These are phyloP conservation scores for Brachyistius frenatus DNA, from an alignment of 2,113 vertebrate genomes.

Conservation along the genomic window DNA sequence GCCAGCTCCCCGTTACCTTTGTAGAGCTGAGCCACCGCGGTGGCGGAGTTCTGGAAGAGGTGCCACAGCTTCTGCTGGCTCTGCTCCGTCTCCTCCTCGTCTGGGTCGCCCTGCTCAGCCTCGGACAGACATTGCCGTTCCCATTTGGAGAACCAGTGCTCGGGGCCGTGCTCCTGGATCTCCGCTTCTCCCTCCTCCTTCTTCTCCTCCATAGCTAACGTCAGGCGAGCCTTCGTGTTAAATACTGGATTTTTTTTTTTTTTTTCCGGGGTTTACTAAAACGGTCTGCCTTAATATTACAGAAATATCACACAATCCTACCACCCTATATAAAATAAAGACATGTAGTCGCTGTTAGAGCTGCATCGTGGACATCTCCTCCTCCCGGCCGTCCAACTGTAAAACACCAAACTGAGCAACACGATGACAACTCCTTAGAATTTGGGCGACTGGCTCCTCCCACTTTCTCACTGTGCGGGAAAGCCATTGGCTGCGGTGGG, in stretches of 20 bases:
- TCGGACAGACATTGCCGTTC: slow-evolving; percentile 96
- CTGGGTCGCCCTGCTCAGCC: slow-evolving; percentile 90
- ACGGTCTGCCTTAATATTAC: neutral
- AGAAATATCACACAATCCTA: slow-evolving; percentile 1
- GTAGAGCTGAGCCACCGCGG: slow-evolving; percentile 96
- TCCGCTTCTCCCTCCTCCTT: slow-evolving; percentile 95
- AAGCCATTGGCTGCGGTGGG: slow-evolving; percentile 38
- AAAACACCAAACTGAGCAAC: slow-evolving; percentile 67
- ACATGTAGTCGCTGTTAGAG: slow-evolving; percentile 33
- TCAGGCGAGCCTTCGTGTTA: slow-evolving; percentile 42
- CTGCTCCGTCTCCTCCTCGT: slow-evolving; percentile 90
- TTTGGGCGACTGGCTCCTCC: slow-evolving; percentile 72
- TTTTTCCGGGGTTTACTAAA: neutral
- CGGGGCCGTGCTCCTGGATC: slow-evolving; percentile 97
- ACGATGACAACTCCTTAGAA: slow-evolving; percentile 84
- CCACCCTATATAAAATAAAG: neutral
- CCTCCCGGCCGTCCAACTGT: slow-evolving; percentile 25
- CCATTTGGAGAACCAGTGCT: slow-evolving; percentile 98
- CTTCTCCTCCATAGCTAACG: slow-evolving; percentile 88
- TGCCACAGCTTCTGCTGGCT: slow-evolving; percentile 96
- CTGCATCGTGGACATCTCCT: slow-evolving; percentile 60
- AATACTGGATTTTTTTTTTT: slow-evolving; percentile 7
- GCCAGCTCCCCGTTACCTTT: slow-evolving; percentile 85
- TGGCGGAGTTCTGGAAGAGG: slow-evolving; percentile 95
- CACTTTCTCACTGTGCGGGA: neutral